A percentile compares a stretch with the other conserved stretches of the same genome.
These are phyloP conservation scores for Actinernus sp. DNA, from an alignment of 92 coral and sea anemone species.

Conservation along the genomic window DNA sequence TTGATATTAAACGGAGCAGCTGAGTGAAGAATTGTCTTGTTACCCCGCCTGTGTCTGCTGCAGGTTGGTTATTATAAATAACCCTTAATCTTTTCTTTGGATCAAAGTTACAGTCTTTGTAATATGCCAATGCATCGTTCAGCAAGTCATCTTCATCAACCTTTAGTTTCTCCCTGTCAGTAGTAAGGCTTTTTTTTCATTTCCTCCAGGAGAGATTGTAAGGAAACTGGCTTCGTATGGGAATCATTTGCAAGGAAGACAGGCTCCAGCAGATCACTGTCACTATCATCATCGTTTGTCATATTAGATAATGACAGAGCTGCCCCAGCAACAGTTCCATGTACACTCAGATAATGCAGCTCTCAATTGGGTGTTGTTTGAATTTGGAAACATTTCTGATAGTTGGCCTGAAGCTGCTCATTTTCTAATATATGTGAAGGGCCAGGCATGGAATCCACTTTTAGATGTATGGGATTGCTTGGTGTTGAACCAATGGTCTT, in stretches of 20 bases:
- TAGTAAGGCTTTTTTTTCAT: conserved; percentile 18
- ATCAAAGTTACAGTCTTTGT: conserved; percentile 58
- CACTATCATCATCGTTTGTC: conserved; percentile 15
- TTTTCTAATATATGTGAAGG: background rate
- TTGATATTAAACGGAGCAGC: conserved; percentile 8
- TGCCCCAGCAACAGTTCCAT: conserved; percentile 15
- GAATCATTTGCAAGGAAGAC: conserved; percentile 12
- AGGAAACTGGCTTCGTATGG: conserved; percentile 3
- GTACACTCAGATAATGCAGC: background rate
- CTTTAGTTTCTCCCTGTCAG: conserved; percentile 34
- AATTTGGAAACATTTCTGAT: conserved; percentile 33
- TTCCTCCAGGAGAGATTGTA: conserved; percentile 11
- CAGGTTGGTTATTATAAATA: conserved; percentile 4
- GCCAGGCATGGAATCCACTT: no score
- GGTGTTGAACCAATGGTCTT: no score
- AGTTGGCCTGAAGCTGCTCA: conserved; percentile 4
- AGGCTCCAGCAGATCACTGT: conserved; percentile 10
- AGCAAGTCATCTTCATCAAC: conserved; percentile 61
- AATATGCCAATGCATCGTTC: conserved; percentile 68
- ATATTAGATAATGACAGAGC: conserved; percentile 21
- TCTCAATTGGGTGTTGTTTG: background rate
- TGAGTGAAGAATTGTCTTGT: conserved; percentile 44
- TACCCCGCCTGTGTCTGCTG: conserved; percentile 62
- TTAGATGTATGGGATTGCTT: no score
- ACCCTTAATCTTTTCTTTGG: conserved; percentile 39